Evolutionary conservation across 2,113 vertebrate genomes (phyloP).

Genomic region (Oryzias curvinotus): DNA sequence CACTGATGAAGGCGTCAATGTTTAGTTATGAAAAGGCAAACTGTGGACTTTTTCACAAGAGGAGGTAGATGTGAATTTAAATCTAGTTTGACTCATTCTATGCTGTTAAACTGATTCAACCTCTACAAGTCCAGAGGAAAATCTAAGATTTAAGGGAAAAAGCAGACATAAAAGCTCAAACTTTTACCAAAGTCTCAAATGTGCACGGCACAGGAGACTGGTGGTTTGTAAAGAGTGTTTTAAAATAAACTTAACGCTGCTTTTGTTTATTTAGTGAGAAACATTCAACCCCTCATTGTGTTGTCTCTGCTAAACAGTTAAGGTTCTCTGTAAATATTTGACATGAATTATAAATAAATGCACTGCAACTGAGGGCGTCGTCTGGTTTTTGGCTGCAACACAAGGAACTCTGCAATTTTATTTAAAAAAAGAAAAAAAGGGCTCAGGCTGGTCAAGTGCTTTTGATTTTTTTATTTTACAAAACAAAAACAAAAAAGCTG

Average conservation of each 20-base stretch:
- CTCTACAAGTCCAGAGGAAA: too few relatives aligned
- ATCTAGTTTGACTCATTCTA: too few relatives aligned
- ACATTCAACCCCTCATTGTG: conserved; percentile 32
- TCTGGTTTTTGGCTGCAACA: neutral
- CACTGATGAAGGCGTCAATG: too few relatives aligned
- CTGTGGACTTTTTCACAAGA: too few relatives aligned
- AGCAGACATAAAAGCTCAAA: too few relatives aligned
- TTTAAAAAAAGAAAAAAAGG: too few relatives aligned
- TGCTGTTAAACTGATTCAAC: too few relatives aligned
- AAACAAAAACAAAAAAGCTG: conserved; percentile 70
- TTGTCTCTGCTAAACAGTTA: conserved; percentile 44
- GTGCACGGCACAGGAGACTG: neutral
- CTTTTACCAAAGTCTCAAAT: neutral
- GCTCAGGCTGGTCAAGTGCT: too few relatives aligned
- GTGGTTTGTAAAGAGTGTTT: neutral
- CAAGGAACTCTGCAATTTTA: too few relatives aligned
- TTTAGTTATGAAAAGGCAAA: too few relatives aligned
- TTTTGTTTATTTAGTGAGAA: neutral
- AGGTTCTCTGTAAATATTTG: conserved; percentile 68
- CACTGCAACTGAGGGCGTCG: conserved; percentile 35
- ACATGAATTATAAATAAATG: conserved; percentile 69
- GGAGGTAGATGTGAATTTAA: too few relatives aligned
- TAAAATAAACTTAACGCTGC: neutral
- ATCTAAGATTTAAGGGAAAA: too few relatives aligned
- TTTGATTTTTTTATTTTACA: neutral